Conservation (phyloP, 2,797 vertebrate genomes). For the Sebastes goodei region DNA sequence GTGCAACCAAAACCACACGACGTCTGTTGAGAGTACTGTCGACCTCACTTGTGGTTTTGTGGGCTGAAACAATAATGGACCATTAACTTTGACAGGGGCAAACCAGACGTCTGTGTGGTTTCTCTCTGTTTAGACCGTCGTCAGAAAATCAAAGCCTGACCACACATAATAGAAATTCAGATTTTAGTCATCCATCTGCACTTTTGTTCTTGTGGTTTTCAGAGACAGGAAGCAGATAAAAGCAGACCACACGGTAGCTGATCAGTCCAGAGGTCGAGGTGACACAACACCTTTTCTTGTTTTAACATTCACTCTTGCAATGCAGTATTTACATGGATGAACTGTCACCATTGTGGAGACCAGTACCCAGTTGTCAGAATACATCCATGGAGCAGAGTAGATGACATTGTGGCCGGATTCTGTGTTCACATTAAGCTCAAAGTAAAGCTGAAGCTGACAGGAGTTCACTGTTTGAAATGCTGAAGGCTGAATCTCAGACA, state of each 20-base stretch:
- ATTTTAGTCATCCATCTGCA: neutral
- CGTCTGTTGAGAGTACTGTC: rapidly evolving
- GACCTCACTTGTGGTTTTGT: neutral
- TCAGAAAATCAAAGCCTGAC: neutral
- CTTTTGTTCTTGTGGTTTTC: neutral
- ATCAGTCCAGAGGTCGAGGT: neutral
- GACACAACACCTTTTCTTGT: neutral
- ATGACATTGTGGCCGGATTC: neutral
- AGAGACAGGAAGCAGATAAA: neutral
- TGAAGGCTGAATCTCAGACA: neutral
- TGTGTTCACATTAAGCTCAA: neutral
- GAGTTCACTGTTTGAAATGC: neutral
- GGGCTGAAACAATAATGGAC: neutral
- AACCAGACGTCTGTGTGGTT: neutral
- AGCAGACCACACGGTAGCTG: neutral
- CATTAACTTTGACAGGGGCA: neutral
- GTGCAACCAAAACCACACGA: too few species aligned
- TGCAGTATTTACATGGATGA: neutral
- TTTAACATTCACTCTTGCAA: neutral
- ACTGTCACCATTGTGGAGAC: neutral
- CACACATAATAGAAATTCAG: neutral
- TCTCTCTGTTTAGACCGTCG: neutral
- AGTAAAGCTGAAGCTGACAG: neutral
- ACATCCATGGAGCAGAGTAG: too few species aligned
- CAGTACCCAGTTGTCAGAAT: too few species aligned